Conservation (phyloP, 2,797 vertebrate species). For the Prionace glauca region DNA sequence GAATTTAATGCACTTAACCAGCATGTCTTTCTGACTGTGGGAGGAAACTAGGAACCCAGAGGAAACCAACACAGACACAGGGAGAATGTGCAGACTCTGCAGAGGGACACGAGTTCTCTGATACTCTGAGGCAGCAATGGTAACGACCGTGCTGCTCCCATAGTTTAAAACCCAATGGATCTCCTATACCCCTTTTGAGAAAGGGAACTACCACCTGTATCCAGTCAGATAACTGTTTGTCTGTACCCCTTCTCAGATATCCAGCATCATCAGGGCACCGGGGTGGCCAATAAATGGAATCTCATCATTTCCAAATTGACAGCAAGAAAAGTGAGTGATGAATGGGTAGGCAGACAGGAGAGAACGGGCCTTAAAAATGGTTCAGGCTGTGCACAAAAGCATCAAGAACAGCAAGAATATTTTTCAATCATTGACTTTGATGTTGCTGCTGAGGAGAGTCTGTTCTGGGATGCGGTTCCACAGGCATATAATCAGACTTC, state of each 20-base stretch:
- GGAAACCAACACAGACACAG: no score
- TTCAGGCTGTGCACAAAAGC: not conserved
- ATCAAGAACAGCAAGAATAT: not conserved
- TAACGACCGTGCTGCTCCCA: no score
- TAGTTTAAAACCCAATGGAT: not conserved
- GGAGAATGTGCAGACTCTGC: no score
- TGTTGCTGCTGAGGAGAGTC: not conserved
- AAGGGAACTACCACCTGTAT: not conserved
- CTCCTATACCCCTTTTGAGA: not conserved
- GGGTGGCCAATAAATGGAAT: not conserved
- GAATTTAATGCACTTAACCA: no score
- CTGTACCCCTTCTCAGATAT: not conserved
- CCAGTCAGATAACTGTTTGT: not conserved
- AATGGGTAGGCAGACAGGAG: not conserved
- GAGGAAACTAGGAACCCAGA: no score
- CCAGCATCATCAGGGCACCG: not conserved
- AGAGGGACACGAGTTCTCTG: no score
- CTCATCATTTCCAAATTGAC: not conserved
- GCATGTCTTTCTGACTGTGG: no score
- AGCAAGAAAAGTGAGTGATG: not conserved
- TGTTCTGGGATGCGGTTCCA: not conserved
- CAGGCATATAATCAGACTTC: not conserved
- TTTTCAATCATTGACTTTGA: not conserved
- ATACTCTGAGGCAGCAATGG: no score
- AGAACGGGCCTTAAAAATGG: not conserved